Evolutionary conservation across 1,140 invertebrate species (phyloP), one percentile per base, ranked within the genome.

Genomic region (Drosophila bocqueti): DNA sequence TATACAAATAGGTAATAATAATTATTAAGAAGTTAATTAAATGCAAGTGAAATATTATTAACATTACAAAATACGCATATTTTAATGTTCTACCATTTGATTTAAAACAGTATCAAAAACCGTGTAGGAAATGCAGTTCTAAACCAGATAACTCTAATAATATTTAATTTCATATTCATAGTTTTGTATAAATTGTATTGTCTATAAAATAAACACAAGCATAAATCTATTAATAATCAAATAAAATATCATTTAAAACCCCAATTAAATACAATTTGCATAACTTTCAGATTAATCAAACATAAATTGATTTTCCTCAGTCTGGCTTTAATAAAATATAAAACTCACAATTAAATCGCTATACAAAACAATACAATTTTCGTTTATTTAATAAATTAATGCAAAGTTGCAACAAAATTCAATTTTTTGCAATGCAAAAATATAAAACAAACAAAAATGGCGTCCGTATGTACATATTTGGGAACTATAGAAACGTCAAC

Each of bases 401-500:
- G 15, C 52, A n/a, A 24, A 38, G 0, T 38, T 38, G 52, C 34
- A 55, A 38, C 21, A 55, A 55, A 16, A 40, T 38, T 16, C 15
- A 15, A 8, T 7, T 40, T 85, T 81, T 84, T 54, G n/a, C 34
- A 11, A 29, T 68, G 63, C 67, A 77, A 52, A 38, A 36, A 55
- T 16, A 40, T 24, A 55, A 55, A 87, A 68, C 68, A 87, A 81
- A 83, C 77, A 87, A 87, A 84, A 84, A 84, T 89, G 84, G 84
- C 84, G 81, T 31, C 64, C 36, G 26, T 72, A 38, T 24, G 8
- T 38, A 31, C 49, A 31, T 52, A 61, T 79, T 62, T 50, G 34
- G 49, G 21, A 38, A 43, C 36, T 50, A 59, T 43, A 38, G 43
- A 16, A 61, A 58, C 49, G 49, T 83, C 52, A 78, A 78, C 68